These are phyloP conservation scores for Halisarca cf. caerulea DNA, from an alignment of 37 sponge, comb jelly and placozoan species.

Conservation along the genomic window DNA sequence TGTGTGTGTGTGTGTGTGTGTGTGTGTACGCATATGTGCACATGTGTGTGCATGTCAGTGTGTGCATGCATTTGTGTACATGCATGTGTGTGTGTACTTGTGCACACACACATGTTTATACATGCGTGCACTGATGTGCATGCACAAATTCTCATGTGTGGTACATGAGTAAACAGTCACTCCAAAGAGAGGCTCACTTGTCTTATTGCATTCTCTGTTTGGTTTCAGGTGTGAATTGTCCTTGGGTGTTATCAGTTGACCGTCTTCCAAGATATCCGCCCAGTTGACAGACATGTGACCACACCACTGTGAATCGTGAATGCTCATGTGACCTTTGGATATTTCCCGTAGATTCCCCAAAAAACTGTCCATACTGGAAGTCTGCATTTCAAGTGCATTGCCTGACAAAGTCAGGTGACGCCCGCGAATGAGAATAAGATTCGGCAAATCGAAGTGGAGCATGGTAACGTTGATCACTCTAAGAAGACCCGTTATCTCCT, in stretches of 20 bases:
- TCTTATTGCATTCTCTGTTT: too few species aligned
- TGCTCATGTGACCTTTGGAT: slow-evolving; percentile 27
- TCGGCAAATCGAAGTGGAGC: slow-evolving; percentile 46
- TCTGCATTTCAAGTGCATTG: slow-evolving; percentile 7
- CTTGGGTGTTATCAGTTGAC: neutral
- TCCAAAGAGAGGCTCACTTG: neutral
- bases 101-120: too few species aligned
- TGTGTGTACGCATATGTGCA: too few species aligned
- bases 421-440: slow-evolving; percentile 60
- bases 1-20: too few species aligned
- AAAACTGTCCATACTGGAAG: slow-evolving; percentile 15
- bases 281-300: slow-evolving; percentile 42
- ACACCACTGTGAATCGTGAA: slow-evolving; percentile 33
- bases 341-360: slow-evolving; percentile 61
- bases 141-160: too few species aligned
- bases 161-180: neutral
- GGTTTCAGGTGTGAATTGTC: neutral
- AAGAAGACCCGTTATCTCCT: slow-evolving; percentile 43
- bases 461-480: slow-evolving; percentile 10
- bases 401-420: neutral
- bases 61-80: too few species aligned
- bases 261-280: slow-evolving; percentile 49
- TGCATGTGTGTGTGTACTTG: too few species aligned
- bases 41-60: too few species aligned
- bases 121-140: too few species aligned